phyloP scores from a whole-genome alignment of 2,888 invertebrate species.

The Trissolcus japonicus region DNA sequence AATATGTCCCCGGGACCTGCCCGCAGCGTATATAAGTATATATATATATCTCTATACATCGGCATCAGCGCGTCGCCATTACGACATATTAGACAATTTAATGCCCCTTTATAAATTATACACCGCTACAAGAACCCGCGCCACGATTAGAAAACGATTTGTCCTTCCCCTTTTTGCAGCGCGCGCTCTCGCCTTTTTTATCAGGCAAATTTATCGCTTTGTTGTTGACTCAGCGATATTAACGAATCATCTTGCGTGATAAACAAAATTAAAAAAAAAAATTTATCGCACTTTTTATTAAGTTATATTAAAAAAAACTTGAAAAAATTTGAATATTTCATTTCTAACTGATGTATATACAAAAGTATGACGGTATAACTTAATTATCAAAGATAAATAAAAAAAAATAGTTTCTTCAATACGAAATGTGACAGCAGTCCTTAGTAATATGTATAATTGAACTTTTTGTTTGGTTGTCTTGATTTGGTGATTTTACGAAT shows the following conservation, averaged over 20 bases:
- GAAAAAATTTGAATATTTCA: too few species aligned
- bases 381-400: not conserved
- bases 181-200: conserved; percentile 23
- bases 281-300: not conserved
- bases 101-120: conserved; percentile 75
- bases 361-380: not conserved
- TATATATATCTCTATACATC: conserved; percentile 54
- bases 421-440: too few species aligned
- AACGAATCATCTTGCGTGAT: conserved; percentile 1
- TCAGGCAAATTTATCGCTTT: conserved; percentile 47
- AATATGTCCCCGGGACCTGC: conserved; percentile 69
- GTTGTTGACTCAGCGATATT: conserved; percentile 50
- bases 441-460: too few species aligned
- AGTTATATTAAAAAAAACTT: too few species aligned
- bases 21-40: conserved; percentile 34
- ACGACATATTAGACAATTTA: conserved; percentile 71
- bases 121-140: conserved; percentile 62
- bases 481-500: too few species aligned
- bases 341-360: too few species aligned
- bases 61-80: conserved; percentile 61
- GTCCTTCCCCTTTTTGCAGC: conserved; percentile 58
- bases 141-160: conserved; percentile 65
- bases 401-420: too few species aligned
- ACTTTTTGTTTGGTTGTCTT: too few species aligned
- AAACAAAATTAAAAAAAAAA: too few species aligned